A percentile compares a stretch with the other conserved stretches of the same genome.
Conservation (phyloP, 1,140 invertebrate species). For the Doryteuthis pealeii region DNA sequence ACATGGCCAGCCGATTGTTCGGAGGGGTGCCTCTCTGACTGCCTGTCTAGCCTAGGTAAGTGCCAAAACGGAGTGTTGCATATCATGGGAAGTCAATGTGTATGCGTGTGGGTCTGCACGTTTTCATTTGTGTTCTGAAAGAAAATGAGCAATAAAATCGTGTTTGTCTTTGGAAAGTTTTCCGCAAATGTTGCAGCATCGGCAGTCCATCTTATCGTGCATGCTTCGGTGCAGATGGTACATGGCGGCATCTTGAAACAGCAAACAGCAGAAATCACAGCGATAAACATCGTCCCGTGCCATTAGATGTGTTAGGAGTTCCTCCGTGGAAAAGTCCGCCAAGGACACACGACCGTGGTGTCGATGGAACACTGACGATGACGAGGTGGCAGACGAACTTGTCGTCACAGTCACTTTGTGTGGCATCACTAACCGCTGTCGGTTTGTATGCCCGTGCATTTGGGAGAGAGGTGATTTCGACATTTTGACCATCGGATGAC, state of each 20-base stretch:
- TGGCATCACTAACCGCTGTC: not conserved
- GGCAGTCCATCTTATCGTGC: constrained; percentile 48
- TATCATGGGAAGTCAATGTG: no score
- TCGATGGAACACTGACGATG: not conserved
- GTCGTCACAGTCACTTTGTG: not conserved
- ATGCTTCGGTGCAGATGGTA: constrained; percentile 46
- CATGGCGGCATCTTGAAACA: constrained; percentile 47
- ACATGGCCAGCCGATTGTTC: no score
- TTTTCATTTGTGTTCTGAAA: constrained; percentile 42
- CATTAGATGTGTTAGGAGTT: constrained; percentile 41
- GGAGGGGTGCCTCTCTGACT: no score
- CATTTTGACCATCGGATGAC: constrained; percentile 13
- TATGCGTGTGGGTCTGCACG: no score
- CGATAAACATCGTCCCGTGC: constrained; percentile 41
- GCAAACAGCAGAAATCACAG: constrained; percentile 44
- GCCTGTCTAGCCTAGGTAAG: no score
- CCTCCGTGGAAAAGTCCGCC: constrained; percentile 38
- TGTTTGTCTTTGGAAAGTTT: constrained; percentile 42
- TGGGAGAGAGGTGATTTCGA: not conserved
- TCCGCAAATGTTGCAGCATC: constrained; percentile 45
- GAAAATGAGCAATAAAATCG: constrained; percentile 44
- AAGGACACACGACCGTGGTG: constrained; percentile 31
- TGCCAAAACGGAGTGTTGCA: no score
- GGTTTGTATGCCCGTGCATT: constrained; percentile 10
- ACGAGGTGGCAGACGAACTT: not conserved